Evolutionary conservation across 2,113 vertebrate species (phyloP), one percentile per base, ranked within the genome.

Genomic region (Chrysemys picta): DNA sequence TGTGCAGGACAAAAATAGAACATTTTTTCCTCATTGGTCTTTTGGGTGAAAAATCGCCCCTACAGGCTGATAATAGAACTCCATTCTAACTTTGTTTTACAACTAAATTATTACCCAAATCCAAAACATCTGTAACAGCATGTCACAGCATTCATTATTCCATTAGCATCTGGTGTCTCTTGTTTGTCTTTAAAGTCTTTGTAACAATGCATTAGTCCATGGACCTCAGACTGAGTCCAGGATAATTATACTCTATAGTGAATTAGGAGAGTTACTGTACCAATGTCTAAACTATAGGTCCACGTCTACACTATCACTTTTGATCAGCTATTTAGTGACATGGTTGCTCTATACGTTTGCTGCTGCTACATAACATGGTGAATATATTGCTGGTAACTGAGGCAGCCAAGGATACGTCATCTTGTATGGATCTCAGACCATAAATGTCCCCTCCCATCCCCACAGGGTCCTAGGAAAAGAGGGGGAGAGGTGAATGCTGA

Each of bases 391-490:
- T 38, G 35, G 31, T 9, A 17, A n/a, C 47, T 22, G 17, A 19
- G 50, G 5, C 9, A 72, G n/a, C 19, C 65, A 72, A 72, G n/a
- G 59, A 22, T 22, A 38, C 8, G 3, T 78, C 59, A 1, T 5
- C 1, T 0, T 38, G 38, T 2, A 38, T 83, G 75, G 52, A 21
- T 38, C 35, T n/a, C 65, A 22, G 65, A 69, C 31, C 65, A 62
- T 6, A 29, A 62, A 62, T 6, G 50, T 12, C 12, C 81, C 9
- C 45, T 75, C 4, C 35, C 59, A 72, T 11, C 1, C 14, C 9
- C 29, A 0, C 0, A 9, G 24, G 16, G 29, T 85, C 13, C 69
- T 45, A 42, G 49, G 69, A 12, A 31, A 29, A 59, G 42, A 78
- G 38, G 65, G 13, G 65, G 35, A 22, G 35, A 84, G 53, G 76